These are phyloP conservation scores for Tenodera sinensis DNA, from an alignment of 2,888 invertebrate genomes.

Conservation along the genomic window DNA sequence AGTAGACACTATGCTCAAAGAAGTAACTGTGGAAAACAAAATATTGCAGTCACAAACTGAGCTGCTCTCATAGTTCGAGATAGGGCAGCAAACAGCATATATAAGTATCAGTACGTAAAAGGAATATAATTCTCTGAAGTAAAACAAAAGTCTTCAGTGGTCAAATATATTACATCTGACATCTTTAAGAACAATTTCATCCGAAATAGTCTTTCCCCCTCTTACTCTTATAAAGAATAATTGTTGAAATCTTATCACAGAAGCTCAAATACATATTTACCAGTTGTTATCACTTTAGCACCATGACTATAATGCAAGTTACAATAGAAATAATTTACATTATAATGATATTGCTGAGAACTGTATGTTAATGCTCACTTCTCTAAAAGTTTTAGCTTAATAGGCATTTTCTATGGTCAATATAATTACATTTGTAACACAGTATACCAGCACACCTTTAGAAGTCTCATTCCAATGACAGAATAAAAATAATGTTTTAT, in stretches of 20 bases:
- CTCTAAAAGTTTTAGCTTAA: background rate
- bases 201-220: background rate
- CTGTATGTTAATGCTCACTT: background rate
- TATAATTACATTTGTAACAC: background rate
- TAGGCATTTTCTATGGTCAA: background rate
- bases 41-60: background rate
- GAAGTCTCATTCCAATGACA: background rate
- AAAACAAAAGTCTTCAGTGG: background rate
- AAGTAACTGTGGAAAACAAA: background rate
- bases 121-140: background rate
- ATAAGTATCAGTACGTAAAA: background rate
- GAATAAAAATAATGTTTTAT: background rate
- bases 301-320: background rate
- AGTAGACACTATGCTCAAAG: background rate
- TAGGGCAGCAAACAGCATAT: background rate
- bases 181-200: background rate
- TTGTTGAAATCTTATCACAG: background rate
- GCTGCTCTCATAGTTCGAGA: background rate
- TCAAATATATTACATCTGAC: background rate
- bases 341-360: background rate
- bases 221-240: background rate
- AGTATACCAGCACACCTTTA: background rate
- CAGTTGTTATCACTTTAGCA: background rate
- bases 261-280: background rate
- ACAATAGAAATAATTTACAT: background rate